These are phyloP conservation scores for Rhynchophorus ferrugineus DNA, from an alignment of 1,140 invertebrate species.

Conservation along the genomic window DNA sequence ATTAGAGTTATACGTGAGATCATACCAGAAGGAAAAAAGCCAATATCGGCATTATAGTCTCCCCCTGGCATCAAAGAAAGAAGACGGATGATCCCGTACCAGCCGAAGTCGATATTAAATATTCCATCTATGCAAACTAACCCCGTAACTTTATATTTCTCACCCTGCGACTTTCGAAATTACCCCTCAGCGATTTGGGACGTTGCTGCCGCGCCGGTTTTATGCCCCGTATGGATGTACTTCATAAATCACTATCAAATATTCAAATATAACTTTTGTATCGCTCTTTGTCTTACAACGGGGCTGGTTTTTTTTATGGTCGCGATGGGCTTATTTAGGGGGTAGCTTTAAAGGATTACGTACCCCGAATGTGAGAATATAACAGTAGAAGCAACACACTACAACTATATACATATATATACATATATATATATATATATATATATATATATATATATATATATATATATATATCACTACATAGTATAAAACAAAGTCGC, in stretches of 20 bases:
- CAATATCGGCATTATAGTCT: too few relatives aligned
- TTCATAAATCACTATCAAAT: conserved; percentile 22
- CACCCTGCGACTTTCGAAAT: conserved; percentile 13
- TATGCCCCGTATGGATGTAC: conserved; percentile 13
- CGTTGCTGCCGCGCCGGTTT: conserved; percentile 7
- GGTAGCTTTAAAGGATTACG: not conserved
- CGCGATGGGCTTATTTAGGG: not conserved
- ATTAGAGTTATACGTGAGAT: too few relatives aligned
- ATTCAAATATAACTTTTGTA: conserved; percentile 22
- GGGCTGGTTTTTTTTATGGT: conserved; percentile 11
- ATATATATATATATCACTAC: too few relatives aligned
- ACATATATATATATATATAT: too few relatives aligned
- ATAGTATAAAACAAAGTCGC: too few relatives aligned
- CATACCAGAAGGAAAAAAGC: too few relatives aligned
- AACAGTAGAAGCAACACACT: not conserved
- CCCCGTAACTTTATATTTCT: conserved; percentile 2
- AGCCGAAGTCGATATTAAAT: conserved; percentile 15
- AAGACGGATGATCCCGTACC: conserved; percentile 3
- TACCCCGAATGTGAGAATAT: conserved; percentile 3
- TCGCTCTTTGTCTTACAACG: conserved; percentile 16
- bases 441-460: too few relatives aligned
- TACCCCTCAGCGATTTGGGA: conserved; percentile 17
- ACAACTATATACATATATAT: too few relatives aligned
- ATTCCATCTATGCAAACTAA: conserved; percentile 23
- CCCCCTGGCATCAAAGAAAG: conserved; percentile 12